Evolutionary conservation across 2,888 invertebrate species (phyloP).

Genomic region (Theretra japonica): DNA sequence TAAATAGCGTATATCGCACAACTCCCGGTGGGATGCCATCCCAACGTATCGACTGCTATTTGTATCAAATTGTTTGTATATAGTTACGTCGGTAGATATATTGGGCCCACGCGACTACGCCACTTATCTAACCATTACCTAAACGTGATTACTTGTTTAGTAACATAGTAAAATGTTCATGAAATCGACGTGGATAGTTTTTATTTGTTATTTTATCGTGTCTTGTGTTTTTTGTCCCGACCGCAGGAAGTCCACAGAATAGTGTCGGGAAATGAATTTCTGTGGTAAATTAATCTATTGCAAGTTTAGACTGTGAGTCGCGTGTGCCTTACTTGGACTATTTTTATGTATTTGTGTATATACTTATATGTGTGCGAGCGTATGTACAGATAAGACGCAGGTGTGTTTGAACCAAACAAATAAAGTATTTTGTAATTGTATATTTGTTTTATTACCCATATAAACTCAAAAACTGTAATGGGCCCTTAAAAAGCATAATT

Average conservation of each 20-base stretch:
- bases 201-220: neutral
- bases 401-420: constrained; percentile 32
- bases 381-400: constrained; percentile 25
- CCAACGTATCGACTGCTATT: constrained; percentile 13
- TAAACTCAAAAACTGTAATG: too few relatives aligned
- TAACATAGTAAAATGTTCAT: neutral
- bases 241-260: neutral
- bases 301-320: neutral
- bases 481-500: too few relatives aligned
- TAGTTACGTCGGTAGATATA: neutral
- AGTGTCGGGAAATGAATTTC: neutral
- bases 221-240: neutral
- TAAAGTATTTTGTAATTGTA: constrained; percentile 32
- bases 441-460: neutral
- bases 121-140: neutral
- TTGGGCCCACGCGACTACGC: constrained; percentile 9
- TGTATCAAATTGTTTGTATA: constrained; percentile 21
- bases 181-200: neutral
- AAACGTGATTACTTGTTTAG: neutral
- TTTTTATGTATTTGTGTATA: constrained; percentile 10
- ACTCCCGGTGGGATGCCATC: neutral
- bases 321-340: constrained; percentile 20
- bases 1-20: constrained; percentile 7
- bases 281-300: neutral
- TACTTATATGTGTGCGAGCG: constrained; percentile 7